phyloP scores from a whole-genome alignment of 2,888 invertebrate genomes.

The Xanthorhoe spadicearia region DNA sequence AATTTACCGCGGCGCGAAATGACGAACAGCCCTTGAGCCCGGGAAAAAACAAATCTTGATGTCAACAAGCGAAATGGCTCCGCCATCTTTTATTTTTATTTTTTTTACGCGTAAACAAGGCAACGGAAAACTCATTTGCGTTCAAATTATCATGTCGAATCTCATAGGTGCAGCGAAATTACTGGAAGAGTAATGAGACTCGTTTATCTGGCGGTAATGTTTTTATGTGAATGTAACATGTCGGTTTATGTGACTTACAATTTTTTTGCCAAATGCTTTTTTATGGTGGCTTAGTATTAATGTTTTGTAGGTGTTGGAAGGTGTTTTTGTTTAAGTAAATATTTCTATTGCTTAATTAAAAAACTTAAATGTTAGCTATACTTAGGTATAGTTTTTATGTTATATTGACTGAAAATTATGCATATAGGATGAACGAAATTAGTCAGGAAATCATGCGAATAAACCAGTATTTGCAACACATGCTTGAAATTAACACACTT shows the following conservation, averaged over 20 bases:
- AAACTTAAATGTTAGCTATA: not conserved
- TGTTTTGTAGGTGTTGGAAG: not conserved
- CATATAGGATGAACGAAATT: not conserved
- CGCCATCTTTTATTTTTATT: slow-evolving; percentile 57
- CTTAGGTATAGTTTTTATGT: no score
- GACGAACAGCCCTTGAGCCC: slow-evolving; percentile 62
- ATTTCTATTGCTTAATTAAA: not conserved
- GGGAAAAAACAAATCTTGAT: slow-evolving; percentile 69
- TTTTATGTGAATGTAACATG: slow-evolving; percentile 28
- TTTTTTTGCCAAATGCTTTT: slow-evolving; percentile 4
- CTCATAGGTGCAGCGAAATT: slow-evolving; percentile 49
- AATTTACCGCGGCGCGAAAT: slow-evolving; percentile 56
- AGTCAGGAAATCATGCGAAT: not conserved
- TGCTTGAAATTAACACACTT: not conserved
- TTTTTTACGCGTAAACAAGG: slow-evolving; percentile 61
- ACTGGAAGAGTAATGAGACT: slow-evolving; percentile 36
- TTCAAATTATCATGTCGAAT: slow-evolving; percentile 63
- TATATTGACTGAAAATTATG: no score
- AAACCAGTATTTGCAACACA: not conserved
- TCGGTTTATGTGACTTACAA: slow-evolving; percentile 3
- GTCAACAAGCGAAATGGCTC: slow-evolving; percentile 68
- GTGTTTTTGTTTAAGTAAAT: not conserved
- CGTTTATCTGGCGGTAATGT: slow-evolving; percentile 36
- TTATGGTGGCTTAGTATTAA: slow-evolving; percentile 6
- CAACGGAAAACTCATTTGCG: slow-evolving; percentile 63